These are phyloP conservation scores for Lasioglossum zephyrum DNA, from an alignment of 2,888 invertebrate genomes.

Conservation along the genomic window DNA sequence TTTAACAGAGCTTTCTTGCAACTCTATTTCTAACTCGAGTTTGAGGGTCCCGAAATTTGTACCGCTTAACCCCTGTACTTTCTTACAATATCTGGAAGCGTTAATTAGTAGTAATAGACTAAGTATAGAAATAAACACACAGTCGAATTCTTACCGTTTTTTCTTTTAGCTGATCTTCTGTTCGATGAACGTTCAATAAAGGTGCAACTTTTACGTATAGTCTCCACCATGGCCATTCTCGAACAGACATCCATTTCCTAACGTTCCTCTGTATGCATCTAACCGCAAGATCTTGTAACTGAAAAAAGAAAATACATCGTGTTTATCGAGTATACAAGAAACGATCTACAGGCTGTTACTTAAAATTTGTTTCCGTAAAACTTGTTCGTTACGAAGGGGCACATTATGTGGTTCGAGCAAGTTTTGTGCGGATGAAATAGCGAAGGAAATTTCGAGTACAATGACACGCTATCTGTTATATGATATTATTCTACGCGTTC, in stretches of 20 bases:
- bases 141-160: conserved; percentile 89
- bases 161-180: conserved; percentile 95
- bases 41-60: no score
- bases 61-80: no score
- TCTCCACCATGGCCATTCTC: conserved; percentile 99
- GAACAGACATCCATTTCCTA: conserved; percentile 94
- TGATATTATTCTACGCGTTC: no score
- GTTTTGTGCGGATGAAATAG: no score
- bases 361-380: no score
- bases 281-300: conserved; percentile 93
- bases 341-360: neutral
- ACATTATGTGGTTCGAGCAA: no score
- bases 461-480: no score
- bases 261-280: conserved; percentile 98
- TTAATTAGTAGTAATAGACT: neutral
- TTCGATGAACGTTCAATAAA: conserved; percentile 95
- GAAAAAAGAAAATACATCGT: conserved; percentile 50
- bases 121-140: neutral
- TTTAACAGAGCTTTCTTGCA: no score
- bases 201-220: conserved; percentile 96
- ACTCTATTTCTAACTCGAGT: no score
- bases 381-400: no score
- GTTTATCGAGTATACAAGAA: neutral
- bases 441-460: no score
- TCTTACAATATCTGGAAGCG: no score